These are phyloP conservation scores for Scaptodrosophila latifasciaeformis DNA, from an alignment of 2,888 invertebrate genomes.

Conservation along the genomic window DNA sequence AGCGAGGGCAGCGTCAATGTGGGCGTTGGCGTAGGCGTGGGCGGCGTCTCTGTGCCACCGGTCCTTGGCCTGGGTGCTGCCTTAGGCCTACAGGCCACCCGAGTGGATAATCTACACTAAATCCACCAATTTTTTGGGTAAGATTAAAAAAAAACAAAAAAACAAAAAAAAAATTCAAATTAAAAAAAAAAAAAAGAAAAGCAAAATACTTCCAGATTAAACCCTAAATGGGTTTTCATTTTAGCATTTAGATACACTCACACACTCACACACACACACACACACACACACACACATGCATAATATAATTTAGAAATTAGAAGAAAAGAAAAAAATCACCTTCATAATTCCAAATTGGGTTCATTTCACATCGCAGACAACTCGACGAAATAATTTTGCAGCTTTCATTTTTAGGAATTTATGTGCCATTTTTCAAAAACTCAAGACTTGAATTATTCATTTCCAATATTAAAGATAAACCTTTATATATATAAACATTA, in stretches of 20 bases:
- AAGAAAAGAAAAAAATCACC: background rate
- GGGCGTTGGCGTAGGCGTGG: constrained; percentile 21
- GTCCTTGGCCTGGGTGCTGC: constrained; percentile 43
- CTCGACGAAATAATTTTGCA: no score
- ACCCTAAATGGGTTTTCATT: no score
- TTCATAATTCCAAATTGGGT: background rate
- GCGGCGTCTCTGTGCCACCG: constrained; percentile 40
- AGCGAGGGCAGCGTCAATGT: constrained; percentile 71
- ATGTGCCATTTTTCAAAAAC: no score
- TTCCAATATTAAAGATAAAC: no score
- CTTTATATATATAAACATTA: no score
- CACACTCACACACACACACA: background rate
- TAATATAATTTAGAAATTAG: background rate
- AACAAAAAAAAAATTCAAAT: constrained; percentile 30
- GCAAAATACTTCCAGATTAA: no score
- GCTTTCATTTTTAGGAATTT: no score
- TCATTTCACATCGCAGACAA: background rate
- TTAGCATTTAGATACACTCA: no score
- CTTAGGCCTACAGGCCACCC: constrained; percentile 45
- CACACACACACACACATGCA: background rate
- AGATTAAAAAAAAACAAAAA: constrained; percentile 25
- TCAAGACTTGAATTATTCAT: no score
- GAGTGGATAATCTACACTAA: constrained; percentile 56
- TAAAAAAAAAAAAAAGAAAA: no score
- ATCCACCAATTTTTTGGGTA: constrained; percentile 5